Evolutionary conservation across 1,140 invertebrate genomes (phyloP), one percentile per base, ranked within the genome.

Genomic region (Drosophila pseudoananassae): DNA sequence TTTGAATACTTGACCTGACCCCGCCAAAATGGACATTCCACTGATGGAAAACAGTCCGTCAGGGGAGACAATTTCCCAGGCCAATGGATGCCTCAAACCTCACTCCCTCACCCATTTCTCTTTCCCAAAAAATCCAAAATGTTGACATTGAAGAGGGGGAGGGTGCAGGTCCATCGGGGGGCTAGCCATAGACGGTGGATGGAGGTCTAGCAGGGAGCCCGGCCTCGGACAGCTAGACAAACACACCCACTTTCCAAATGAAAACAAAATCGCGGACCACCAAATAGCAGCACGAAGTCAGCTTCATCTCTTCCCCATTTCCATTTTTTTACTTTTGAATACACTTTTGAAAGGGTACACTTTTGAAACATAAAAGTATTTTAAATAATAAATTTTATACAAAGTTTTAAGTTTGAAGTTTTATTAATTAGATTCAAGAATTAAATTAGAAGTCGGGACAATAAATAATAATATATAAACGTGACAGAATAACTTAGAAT

Each of bases 171-270:
- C 33, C 33, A 27, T 27, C 25, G 5, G 25, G 25, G 25, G 25
- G 4, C 4, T 27, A 4, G 12, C 33, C 33, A 40, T n/a, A 10
- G 14, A 10, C 14, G 38, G 38, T 4, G 36, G 36, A 12, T 38
- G 36, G 38, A 4, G 38, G 38, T 40, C 12, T 14, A 15, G 17
- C 15, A 1, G 17, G 46, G 29, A 15, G 47, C 31, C 0, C 1
- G 12, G 31, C 14, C 29, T 20, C 45, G 23, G 66, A 40, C 43
- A 60, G 56, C 69, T 73, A 73, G 55, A 59, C 54, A 74, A 54
- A 61, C 77, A 61, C 74, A 83, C 73, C 73, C 81, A 87, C 81
- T 85, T 85, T 85, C 81, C 54, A 85, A 85, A 81, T 69, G 73
- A 87, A 71, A 81, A 84, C 81, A 84, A 85, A 84, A 74, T 85